phyloP scores from a whole-genome alignment of 2,113 vertebrate species.

The Etheostoma cragini region DNA sequence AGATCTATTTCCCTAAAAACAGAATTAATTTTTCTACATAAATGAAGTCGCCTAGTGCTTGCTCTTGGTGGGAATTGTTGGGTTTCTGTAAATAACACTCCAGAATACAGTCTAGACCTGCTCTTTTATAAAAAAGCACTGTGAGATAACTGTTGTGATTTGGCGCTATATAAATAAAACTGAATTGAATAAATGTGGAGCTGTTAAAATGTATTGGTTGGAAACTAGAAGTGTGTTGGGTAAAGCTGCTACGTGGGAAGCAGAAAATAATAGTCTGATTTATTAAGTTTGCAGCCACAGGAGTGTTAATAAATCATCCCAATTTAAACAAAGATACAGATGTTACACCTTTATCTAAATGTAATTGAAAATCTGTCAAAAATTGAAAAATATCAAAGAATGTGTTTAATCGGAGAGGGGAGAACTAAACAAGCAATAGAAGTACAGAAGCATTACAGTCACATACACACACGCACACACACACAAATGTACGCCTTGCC shows the following conservation, averaged over 20 bases:
- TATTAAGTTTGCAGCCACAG: neutral
- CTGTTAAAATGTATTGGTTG: neutral
- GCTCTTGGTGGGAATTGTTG: too few relatives aligned
- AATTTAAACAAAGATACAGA: neutral
- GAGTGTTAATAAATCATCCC: neutral
- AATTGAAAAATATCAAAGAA: neutral
- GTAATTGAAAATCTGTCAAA: neutral
- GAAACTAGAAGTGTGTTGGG: neutral
- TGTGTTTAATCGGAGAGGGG: neutral
- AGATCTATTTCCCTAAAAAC: conserved; percentile 23
- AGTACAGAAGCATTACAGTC: neutral
- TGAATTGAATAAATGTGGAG: too few relatives aligned
- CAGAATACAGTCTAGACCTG: too few relatives aligned
- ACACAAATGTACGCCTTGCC: neutral
- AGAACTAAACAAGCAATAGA: neutral
- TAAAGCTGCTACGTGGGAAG: neutral
- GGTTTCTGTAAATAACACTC: too few relatives aligned
- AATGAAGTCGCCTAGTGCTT: too few relatives aligned
- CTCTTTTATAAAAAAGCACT: too few relatives aligned
- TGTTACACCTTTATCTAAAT: neutral
- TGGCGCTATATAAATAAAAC: too few relatives aligned
- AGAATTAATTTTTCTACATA: neutral
- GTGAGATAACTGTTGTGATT: too few relatives aligned
- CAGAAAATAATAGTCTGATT: neutral
- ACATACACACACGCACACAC: neutral